Conservation (phyloP, 37 sponge, comb jelly and placozoan species). For the Axinella damicornis region DNA sequence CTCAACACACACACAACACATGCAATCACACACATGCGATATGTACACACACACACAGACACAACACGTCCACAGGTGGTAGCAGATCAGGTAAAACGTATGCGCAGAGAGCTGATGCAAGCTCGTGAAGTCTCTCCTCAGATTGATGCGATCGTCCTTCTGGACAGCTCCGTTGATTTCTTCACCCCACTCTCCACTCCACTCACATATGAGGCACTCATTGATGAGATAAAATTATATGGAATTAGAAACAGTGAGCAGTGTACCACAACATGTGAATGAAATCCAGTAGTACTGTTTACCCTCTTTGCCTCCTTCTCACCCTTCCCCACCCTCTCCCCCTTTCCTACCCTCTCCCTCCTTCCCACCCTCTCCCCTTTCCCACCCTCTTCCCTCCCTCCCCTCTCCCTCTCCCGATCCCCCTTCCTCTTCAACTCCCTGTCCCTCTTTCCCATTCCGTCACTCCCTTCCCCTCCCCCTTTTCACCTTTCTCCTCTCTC, state of each 20-base stretch:
- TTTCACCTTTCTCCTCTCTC: not conserved
- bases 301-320: not conserved
- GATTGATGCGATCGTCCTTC: constrained; percentile 83
- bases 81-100: constrained; percentile 79
- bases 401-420: not conserved
- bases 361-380: not conserved
- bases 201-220: constrained; percentile 97
- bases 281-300: too few species aligned
- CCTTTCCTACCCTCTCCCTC: not conserved
- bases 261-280: too few species aligned
- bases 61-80: constrained; percentile 68
- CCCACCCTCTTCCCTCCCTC: not conserved
- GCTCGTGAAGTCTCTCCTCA: constrained; percentile 71
- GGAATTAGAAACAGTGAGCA: constrained; percentile 85
- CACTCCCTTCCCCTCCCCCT: not conserved
- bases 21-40: too few species aligned
- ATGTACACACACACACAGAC: not conserved
- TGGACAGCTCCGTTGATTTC: constrained; percentile 95
- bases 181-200: constrained; percentile 94
- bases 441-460: not conserved
- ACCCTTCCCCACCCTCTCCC: not conserved
- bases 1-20: too few species aligned
- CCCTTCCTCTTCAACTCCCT: not conserved
- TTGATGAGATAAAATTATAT: constrained; percentile 95
- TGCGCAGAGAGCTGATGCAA: constrained; percentile 50